These are phyloP conservation scores for Habroteleia sp. DNA, from an alignment of 2,888 invertebrate species.

Conservation along the genomic window DNA sequence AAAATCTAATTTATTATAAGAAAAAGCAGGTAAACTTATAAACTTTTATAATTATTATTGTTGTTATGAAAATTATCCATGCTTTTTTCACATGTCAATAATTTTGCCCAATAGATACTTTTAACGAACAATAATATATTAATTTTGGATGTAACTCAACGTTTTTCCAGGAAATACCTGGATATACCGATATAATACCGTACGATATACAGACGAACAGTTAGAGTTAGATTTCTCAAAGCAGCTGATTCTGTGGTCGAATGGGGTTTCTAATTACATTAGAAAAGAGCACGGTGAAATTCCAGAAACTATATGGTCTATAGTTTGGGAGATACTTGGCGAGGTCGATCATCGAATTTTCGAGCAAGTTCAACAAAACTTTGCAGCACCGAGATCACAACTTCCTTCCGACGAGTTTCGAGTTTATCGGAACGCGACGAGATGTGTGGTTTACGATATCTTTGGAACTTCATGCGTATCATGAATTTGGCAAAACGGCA, in stretches of 20 bases:
- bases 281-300: constrained; percentile 43
- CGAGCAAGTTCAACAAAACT: constrained; percentile 8
- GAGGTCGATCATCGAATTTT: constrained; percentile 3
- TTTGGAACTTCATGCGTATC: too few relatives aligned
- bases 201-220: constrained; percentile 1
- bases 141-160: too few relatives aligned
- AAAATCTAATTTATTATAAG: too few relatives aligned
- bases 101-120: too few relatives aligned
- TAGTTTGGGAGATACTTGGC: constrained; percentile 26
- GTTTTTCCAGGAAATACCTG: too few relatives aligned
- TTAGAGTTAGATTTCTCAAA: constrained; percentile 18
- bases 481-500: constrained; percentile 7
- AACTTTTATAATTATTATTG: too few relatives aligned
- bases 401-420: constrained; percentile 7
- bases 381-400: not conserved
- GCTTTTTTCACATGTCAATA: too few relatives aligned
- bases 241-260: constrained; percentile 18
- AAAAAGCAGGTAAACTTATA: too few relatives aligned
- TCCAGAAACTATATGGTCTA: not conserved
- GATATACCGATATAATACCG: too few relatives aligned
- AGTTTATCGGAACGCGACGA: not conserved
- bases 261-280: constrained; percentile 66
- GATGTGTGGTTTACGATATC: constrained; percentile 1
- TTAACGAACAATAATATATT: too few relatives aligned
- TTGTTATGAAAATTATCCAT: too few relatives aligned